Evolutionary conservation across 2,113 vertebrate genomes (phyloP).

Genomic region (Apistogramma diplotaenia): DNA sequence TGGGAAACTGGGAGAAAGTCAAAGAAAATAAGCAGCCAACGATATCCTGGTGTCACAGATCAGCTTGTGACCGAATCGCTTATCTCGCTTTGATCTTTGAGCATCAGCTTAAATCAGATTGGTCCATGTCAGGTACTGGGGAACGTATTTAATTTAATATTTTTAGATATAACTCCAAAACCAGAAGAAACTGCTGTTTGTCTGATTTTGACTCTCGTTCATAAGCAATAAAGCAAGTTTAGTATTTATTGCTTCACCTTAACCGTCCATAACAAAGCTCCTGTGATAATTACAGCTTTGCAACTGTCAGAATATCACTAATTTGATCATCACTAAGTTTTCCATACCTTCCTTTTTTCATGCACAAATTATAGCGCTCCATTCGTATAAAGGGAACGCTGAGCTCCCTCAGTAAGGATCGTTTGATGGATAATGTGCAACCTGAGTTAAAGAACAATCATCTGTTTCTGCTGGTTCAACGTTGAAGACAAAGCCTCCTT

Average conservation of each 20-base stretch:
- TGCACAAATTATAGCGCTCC: too few species aligned
- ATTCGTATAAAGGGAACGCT: too few species aligned
- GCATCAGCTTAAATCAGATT: neutral
- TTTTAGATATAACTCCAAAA: neutral
- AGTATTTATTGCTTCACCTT: too few species aligned
- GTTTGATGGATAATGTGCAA: too few species aligned
- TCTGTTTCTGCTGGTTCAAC: too few species aligned
- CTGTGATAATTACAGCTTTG: neutral
- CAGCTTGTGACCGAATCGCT: neutral
- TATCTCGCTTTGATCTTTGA: neutral
- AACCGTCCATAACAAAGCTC: too few species aligned
- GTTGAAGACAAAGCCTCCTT: too few species aligned
- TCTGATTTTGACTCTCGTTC: neutral
- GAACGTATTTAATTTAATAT: neutral
- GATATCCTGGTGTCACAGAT: neutral
- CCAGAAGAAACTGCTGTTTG: neutral
- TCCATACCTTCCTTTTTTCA: neutral
- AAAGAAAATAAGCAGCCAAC: neutral
- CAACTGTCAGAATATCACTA: neutral
- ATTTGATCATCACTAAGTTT: too few species aligned
- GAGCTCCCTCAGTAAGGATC: too few species aligned
- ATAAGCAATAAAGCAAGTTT: neutral
- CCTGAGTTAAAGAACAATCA: too few species aligned
- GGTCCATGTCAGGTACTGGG: neutral
- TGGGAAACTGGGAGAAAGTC: neutral